Evolutionary conservation across 1,140 invertebrate genomes (phyloP).

Genomic region (Homarus americanus): DNA sequence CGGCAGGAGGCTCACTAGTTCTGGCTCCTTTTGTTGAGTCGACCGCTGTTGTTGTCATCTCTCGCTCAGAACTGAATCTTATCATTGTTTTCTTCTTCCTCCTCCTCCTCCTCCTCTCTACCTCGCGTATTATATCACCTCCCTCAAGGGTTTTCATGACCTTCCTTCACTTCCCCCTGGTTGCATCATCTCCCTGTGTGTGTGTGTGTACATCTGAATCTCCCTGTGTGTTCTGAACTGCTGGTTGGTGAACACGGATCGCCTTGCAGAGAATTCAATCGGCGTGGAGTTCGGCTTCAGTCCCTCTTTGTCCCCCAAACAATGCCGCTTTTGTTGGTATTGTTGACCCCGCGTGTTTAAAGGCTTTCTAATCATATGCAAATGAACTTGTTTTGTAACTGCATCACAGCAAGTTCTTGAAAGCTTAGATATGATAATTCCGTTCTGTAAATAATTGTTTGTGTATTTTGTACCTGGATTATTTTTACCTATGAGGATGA

Average conservation of each 20-base stretch:
- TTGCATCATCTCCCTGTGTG: neutral
- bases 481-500: too few species aligned
- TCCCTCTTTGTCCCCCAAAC: neutral
- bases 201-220: neutral
- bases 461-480: too few species aligned
- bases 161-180: neutral
- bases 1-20: neutral
- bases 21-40: neutral
- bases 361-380: neutral
- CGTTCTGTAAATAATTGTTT: too few species aligned
- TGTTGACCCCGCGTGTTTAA: neutral
- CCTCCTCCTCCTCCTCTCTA: neutral
- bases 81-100: neutral
- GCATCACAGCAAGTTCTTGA: too few species aligned
- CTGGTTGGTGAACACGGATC: too few species aligned
- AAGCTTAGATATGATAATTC: too few species aligned
- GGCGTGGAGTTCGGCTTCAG: neutral
- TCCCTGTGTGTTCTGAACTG: too few species aligned
- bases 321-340: neutral
- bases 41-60: neutral
- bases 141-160: neutral
- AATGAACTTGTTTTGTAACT: too few species aligned
- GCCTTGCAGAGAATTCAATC: neutral
- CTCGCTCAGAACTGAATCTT: neutral
- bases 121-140: neutral